A percentile compares a stretch with the other conserved stretches of the same genome.
Conservation (phyloP, 2,888 invertebrate species). For the Gymnosoma rotundatum region DNA sequence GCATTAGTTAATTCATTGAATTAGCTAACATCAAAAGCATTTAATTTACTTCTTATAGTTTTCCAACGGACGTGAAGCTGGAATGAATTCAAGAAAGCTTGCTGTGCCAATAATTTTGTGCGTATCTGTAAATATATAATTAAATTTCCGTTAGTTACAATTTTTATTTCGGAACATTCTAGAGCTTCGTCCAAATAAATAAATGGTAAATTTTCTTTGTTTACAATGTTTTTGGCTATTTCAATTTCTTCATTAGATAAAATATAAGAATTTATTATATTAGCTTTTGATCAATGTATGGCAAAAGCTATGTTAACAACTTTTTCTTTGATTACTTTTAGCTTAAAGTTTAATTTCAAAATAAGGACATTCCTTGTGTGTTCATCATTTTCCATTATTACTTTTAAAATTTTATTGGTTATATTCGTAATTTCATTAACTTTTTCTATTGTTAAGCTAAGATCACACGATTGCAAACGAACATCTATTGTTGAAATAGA, state of each 20-base stretch:
- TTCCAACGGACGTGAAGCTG: too few species aligned
- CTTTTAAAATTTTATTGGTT: slow-evolving; percentile 55
- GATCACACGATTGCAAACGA: background rate
- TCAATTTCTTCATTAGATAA: slow-evolving; percentile 67
- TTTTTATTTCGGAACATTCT: slow-evolving; percentile 70
- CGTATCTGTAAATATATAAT: too few species aligned
- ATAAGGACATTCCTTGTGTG: slow-evolving; percentile 25
- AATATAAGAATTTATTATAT: slow-evolving; percentile 67
- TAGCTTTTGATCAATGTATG: slow-evolving; percentile 66
- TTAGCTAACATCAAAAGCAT: too few species aligned
- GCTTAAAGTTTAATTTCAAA: slow-evolving; percentile 52
- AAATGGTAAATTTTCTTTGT: slow-evolving; percentile 37
- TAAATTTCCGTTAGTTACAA: slow-evolving; percentile 59
- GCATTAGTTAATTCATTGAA: too few species aligned
- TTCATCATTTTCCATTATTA: slow-evolving; percentile 25
- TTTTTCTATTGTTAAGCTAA: too few species aligned
- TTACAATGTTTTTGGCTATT: too few species aligned
- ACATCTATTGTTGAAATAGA: too few species aligned
- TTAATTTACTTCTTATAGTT: too few species aligned
- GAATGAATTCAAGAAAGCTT: too few species aligned
- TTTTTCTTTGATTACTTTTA: slow-evolving; percentile 67
- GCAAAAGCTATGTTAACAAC: slow-evolving; percentile 65
- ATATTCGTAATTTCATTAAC: too few species aligned
- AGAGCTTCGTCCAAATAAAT: slow-evolving; percentile 1
- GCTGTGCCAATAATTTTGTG: too few species aligned